phyloP scores from a whole-genome alignment of 2,113 vertebrate species.

The Chaenogobius annularis region DNA sequence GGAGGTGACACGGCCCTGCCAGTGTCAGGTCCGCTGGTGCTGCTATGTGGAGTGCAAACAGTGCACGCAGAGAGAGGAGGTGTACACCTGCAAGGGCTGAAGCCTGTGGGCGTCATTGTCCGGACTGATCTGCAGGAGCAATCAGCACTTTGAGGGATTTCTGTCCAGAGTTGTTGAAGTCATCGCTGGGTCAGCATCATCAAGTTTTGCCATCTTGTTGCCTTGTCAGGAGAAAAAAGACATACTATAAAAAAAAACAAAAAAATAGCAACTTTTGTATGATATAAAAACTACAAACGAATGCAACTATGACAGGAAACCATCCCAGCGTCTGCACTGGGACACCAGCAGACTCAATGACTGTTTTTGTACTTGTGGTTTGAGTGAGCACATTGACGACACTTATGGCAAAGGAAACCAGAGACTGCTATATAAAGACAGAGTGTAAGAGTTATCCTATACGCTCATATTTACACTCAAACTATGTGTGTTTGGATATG shows the following conservation, averaged over 20 bases:
- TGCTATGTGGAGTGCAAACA: constrained; percentile 99
- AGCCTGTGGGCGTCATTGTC: constrained; percentile 17
- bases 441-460: constrained; percentile 78
- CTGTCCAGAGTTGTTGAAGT: constrained; percentile 41
- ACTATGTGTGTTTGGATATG: constrained; percentile 74
- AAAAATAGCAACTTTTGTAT: constrained; percentile 6
- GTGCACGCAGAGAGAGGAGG: constrained; percentile 95
- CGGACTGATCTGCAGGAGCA: constrained; percentile 56
- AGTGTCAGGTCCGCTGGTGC: constrained; percentile 99
- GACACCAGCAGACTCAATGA: constrained; percentile 44
- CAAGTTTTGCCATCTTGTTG: constrained; percentile 51
- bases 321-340: constrained; percentile 36
- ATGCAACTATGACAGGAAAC: constrained; percentile 36
- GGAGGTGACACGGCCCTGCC: constrained; percentile 93
- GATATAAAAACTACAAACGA: constrained; percentile 5
- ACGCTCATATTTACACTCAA: constrained; percentile 77
- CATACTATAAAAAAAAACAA: constrained; percentile 10
- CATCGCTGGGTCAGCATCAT: constrained; percentile 66
- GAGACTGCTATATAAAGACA: constrained; percentile 65
- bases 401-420: constrained; percentile 58
- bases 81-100: constrained; percentile 93
- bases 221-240: constrained; percentile 39
- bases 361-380: constrained; percentile 37
- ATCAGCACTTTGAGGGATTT: constrained; percentile 76
- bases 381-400: constrained; percentile 51